Base-by-base conservation (phyloP, 2,113 vertebrate genomes). In the Prionailurus bengalensis region DNA sequence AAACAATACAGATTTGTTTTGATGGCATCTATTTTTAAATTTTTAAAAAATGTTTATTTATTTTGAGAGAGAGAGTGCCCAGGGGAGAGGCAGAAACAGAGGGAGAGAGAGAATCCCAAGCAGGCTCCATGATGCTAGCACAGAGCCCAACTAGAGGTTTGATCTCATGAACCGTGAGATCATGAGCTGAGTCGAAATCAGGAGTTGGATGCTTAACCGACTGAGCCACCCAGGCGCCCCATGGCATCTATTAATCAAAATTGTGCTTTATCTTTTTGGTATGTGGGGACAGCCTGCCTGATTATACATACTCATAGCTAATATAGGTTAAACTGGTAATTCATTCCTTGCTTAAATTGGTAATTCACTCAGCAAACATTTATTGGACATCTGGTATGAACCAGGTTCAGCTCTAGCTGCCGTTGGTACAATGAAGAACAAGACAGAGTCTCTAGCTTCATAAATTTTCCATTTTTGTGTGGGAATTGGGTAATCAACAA, bases 341-440 rank as follows among this genome's bases (percentile, higher is more conserved):
- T 88, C 8, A 29, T 91, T 92, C 53, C 71, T 93, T 82, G 58
- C 10, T 89, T 86, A 76, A 61, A 36, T 81, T 95, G 71, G 17
- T 84, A 91, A 95, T 94, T 96, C n/a, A 89, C 71, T 97, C 89
- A 93, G 76, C 91, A 95, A 71, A 63, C 31, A 83, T 68, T 84
- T 91, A 65, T 70, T 96, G n/a, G 91, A 1, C 78, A 91, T 96
- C 45, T 94, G 78, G 33, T 68, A 76, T 95, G 86, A 89, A 92
- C 53, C 29, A 86, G 31, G 63, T 65, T 53, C 4, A 83, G 51
- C 53, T 82, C 76, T 74, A 71, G 39, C 78, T 91, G 39, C 81
- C 78, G 42, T 39, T 61, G 63, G 36, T 31, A 78, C 10, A 83
- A 23, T 42, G 68, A 89, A 31, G 29, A 84, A 65, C 23, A 58